These are phyloP conservation scores for Pristionchus japonicus DNA, from an alignment of 2,888 invertebrate genomes.

Conservation along the genomic window DNA sequence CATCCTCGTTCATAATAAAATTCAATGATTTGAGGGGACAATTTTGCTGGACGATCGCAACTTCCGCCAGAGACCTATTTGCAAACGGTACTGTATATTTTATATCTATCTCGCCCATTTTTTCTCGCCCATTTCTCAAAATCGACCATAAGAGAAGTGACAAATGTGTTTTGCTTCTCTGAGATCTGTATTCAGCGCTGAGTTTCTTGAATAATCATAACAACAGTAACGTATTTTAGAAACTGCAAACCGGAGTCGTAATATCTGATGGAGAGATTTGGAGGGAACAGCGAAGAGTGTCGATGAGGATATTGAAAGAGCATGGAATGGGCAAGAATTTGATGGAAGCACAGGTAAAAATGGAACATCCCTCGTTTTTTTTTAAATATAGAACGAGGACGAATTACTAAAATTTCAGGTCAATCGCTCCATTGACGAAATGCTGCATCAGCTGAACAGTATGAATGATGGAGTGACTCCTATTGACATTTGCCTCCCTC, in stretches of 20 bases:
- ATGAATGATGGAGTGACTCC: neutral
- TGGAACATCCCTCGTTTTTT: neutral
- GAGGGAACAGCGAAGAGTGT: constrained; percentile 56
- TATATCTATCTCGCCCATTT: too few species aligned
- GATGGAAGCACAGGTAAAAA: constrained; percentile 58
- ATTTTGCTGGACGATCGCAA: constrained; percentile 51
- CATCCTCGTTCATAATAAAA: too few species aligned
- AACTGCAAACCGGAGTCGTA: constrained; percentile 29
- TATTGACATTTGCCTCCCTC: neutral
- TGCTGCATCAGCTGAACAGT: neutral
- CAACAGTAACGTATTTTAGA: too few species aligned
- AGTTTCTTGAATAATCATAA: too few species aligned
- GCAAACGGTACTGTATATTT: too few species aligned
- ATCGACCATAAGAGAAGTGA: too few species aligned
- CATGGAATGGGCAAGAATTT: constrained; percentile 58
- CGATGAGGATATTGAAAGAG: constrained; percentile 59
- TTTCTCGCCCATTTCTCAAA: too few species aligned
- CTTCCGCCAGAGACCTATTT: constrained; percentile 50
- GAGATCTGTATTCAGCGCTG: too few species aligned
- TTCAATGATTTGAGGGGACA: too few species aligned
- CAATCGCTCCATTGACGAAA: neutral
- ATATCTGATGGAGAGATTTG: constrained; percentile 56
- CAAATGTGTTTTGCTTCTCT: too few species aligned
- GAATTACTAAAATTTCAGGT: neutral
- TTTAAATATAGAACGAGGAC: neutral